Base-by-base conservation (phyloP, 2,888 invertebrate species). In the Euclidia mi region DNA sequence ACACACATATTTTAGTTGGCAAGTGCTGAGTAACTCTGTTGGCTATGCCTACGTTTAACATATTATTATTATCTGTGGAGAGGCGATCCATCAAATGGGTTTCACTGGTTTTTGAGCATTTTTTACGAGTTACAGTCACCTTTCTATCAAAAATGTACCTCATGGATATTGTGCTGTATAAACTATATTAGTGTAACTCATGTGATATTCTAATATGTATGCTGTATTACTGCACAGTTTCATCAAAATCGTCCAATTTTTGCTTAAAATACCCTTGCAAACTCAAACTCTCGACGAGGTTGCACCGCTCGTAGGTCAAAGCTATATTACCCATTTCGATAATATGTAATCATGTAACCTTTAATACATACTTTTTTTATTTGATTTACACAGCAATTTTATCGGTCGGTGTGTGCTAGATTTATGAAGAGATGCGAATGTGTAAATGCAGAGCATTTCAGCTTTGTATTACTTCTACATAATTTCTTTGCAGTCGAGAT, bases 391-490 rank as follows among this genome's bases (percentile, higher is more conserved):
- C 51, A 48, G 56, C 52, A 51, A 65, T 65, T 68, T 70, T 57
- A 68, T 56, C 44, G 52, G 60, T 34, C 47, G 12, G 51, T 56
- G 43, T 66, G 41, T 50, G 51, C 42, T 44, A 53, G 51, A 50
- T 67, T 59, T 67, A 62, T 72, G 56, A 67, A 53, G 63, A 65
- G 62, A 67, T 17, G 32, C 37, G 61, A 73, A 69, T 66, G 57
- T 65, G 63, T 62, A 60, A 72, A 63, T 42, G 28, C 17, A 42
- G 49, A 49, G 34, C 65, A 57, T 58, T 71, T 61, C 57, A 57
- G 56, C 60, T 66, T 70, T 57, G 66, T 68, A 60, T 56, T 63
- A 67, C 62, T 63, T 68, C 61, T 60, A 58, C 61, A 68, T 76
- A 72, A 71, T 72, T 71, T 66, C 66, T 67, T 65, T 56, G 59